These are phyloP conservation scores for Cephus rjabovi DNA, from an alignment of 2,888 invertebrate genomes.

Conservation along the genomic window DNA sequence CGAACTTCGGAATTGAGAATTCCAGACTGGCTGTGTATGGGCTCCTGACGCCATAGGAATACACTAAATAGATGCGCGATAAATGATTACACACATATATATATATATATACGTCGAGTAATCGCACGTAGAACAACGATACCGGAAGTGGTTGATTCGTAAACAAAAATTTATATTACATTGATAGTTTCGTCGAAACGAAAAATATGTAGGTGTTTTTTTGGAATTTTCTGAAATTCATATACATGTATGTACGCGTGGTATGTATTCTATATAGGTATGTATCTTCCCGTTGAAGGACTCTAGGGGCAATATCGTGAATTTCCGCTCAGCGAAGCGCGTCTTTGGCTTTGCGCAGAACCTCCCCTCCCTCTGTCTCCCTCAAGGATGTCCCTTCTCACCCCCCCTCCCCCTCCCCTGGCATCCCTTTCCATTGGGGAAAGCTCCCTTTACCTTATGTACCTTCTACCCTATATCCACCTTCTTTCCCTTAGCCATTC, in stretches of 20 bases:
- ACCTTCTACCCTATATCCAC: background rate
- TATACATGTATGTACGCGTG: background rate
- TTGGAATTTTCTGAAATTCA: background rate
- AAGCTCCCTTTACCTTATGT: background rate
- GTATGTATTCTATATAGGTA: background rate
- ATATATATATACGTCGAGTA: conserved; percentile 22
- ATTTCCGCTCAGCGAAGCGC: conserved; percentile 45
- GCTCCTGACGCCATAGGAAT: background rate
- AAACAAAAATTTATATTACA: too few relatives aligned
- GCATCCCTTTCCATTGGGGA: background rate
- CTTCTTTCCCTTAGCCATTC: conserved; percentile 4
- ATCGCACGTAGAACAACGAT: background rate
- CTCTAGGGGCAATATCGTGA: conserved; percentile 46
- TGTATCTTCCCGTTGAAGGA: conserved; percentile 12
- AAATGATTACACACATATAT: background rate
- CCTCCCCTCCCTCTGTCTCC: background rate
- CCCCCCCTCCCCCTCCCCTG: background rate
- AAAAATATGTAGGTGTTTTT: background rate
- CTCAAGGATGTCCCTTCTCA: conserved; percentile 10
- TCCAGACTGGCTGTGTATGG: background rate
- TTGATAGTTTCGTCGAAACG: background rate
- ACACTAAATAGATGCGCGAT: background rate
- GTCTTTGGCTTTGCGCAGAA: conserved; percentile 18
- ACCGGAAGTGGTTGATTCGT: background rate
- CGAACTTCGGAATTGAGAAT: background rate